Conservation (phyloP, 2,888 invertebrate genomes). For the Alitta virens region DNA sequence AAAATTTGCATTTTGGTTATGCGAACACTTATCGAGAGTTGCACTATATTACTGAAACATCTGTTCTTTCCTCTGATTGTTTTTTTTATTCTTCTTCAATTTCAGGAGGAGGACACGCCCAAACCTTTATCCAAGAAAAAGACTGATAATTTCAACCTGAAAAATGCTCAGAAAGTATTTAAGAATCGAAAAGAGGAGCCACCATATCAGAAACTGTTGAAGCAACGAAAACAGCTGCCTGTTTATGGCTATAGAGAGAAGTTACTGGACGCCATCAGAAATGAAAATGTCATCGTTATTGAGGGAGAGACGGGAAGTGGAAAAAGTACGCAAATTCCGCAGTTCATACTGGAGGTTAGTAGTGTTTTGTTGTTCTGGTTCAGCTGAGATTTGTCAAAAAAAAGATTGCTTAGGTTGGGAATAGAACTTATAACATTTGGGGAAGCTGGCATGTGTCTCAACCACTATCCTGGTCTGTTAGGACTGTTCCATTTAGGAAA, state of each 20-base stretch:
- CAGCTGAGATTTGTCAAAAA: too few species aligned
- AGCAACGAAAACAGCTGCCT: constrained; percentile 39
- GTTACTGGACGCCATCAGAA: constrained; percentile 35
- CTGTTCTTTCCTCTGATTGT: not conserved
- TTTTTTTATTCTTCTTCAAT: not conserved
- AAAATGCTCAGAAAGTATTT: not conserved
- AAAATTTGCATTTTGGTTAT: too few species aligned
- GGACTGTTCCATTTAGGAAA: too few species aligned
- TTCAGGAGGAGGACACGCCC: not conserved
- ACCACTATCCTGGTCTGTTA: too few species aligned
- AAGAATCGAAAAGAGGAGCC: constrained; percentile 8
- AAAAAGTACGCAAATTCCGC: constrained; percentile 55
- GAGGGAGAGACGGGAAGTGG: constrained; percentile 56
- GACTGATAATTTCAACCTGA: not conserved
- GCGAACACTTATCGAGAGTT: too few species aligned
- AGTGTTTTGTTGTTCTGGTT: too few species aligned
- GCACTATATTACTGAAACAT: not conserved
- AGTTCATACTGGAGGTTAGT: constrained; percentile 49
- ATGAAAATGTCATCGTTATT: constrained; percentile 42
- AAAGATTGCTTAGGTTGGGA: too few species aligned
- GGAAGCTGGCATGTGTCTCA: too few species aligned
- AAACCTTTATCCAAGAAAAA: not conserved
- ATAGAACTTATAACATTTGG: too few species aligned
- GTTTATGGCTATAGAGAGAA: constrained; percentile 39
- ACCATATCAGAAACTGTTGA: constrained; percentile 33